These are phyloP conservation scores for Tenodera sinensis DNA, from an alignment of 2,888 invertebrate genomes.

Conservation along the genomic window DNA sequence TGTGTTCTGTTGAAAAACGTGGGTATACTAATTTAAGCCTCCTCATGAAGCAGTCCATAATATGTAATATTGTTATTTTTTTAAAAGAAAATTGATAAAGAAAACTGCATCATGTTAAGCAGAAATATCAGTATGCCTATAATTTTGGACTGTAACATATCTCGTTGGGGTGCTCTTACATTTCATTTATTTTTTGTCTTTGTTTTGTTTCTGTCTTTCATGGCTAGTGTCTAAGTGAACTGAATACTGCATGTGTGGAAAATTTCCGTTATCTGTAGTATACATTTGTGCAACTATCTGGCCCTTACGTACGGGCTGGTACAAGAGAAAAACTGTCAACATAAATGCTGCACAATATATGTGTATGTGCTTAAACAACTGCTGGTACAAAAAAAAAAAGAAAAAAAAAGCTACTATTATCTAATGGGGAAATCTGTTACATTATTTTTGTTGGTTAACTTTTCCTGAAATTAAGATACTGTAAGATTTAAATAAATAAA, in stretches of 20 bases:
- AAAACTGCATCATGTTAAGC: constrained; percentile 1
- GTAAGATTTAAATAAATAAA: constrained; percentile 4
- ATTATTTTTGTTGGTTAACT: constrained; percentile 15
- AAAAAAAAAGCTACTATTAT: background rate
- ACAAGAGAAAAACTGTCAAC: background rate
- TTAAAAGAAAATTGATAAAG: background rate
- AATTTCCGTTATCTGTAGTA: constrained; percentile 16
- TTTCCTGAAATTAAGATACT: background rate
- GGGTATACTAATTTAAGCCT: background rate
- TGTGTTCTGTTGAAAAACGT: background rate
- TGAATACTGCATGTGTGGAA: constrained; percentile 17
- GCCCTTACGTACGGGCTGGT: background rate
- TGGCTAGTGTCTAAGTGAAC: constrained; percentile 22
- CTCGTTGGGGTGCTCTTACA: constrained; percentile 34
- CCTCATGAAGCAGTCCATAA: background rate
- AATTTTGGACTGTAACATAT: constrained; percentile 34
- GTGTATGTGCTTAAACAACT: constrained; percentile 20
- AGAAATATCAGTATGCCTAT: constrained; percentile 33
- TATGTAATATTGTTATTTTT: background rate
- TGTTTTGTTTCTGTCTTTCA: constrained; percentile 16
- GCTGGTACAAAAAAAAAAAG: constrained; percentile 1
- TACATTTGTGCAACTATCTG: background rate
- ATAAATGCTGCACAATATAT: constrained; percentile 12
- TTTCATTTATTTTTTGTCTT: constrained; percentile 18
- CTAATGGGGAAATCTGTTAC: constrained; percentile 12